Evolutionary conservation across 2,113 vertebrate genomes (phyloP).

Genomic region (Pao palembangensis): DNA sequence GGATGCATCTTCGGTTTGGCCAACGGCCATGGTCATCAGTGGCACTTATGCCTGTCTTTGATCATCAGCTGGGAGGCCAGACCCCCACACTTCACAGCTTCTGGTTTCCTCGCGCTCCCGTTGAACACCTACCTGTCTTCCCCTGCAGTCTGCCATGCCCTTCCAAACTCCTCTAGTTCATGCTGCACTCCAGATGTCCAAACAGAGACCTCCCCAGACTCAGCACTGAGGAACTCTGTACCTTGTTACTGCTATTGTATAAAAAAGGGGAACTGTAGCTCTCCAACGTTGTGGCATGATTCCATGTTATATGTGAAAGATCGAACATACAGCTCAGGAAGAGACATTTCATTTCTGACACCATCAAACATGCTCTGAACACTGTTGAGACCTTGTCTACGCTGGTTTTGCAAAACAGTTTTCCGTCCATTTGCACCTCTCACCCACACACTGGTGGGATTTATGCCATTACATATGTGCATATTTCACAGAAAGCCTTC

Average conservation of each 20-base stretch:
- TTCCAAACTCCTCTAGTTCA: constrained; percentile 52
- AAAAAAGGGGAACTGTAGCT: no score
- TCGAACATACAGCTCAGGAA: no score
- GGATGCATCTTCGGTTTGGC: constrained; percentile 49
- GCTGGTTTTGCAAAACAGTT: no score
- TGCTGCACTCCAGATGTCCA: constrained; percentile 47
- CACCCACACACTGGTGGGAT: no score
- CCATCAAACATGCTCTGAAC: no score
- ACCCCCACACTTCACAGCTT: constrained; percentile 65
- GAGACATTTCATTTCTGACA: no score
- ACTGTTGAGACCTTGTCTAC: no score
- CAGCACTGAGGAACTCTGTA: background rate
- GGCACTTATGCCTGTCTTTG: constrained; percentile 64
- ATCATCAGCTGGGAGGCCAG: constrained; percentile 67
- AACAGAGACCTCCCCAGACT: background rate
- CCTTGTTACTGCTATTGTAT: background rate
- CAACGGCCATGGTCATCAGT: constrained; percentile 54
- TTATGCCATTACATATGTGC: no score
- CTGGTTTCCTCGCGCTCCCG: constrained; percentile 54
- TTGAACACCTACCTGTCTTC: constrained; percentile 20
- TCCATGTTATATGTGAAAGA: no score
- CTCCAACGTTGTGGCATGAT: no score
- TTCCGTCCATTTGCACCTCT: no score
- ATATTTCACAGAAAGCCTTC: no score
- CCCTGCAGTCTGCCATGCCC: constrained; percentile 45